Evolutionary conservation across 2,113 vertebrate species (phyloP), one percentile per base, ranked within the genome.

Genomic region (Phyllostomus hastatus): DNA sequence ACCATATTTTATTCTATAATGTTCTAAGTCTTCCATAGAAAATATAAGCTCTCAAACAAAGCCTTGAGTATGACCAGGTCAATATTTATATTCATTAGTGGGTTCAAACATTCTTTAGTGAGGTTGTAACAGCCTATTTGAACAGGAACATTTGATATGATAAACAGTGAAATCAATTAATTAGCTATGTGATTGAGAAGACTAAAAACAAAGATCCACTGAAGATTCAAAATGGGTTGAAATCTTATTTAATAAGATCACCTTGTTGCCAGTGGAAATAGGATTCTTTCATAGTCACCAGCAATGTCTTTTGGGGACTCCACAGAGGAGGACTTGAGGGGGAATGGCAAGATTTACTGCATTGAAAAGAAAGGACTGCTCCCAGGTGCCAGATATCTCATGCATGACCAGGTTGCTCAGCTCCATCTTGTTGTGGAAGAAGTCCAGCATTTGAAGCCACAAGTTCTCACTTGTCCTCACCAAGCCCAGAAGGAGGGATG

Each of bases 71-170:
- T 1, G 10, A 16, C 19, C 11, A 86, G 5, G 20, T 12, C 19
- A 16, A 10, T 28, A n/a, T 15, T 26, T n/a, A 8, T 20, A 28
- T 4, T 10, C 3, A 72, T 80, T 82, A 4, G 1, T 1, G 0
- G 22, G 52, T 4, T 52, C 54, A 48, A 43, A 35, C 46, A 69
- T n/a, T 33, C 61, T 50, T 59, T 11, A 31, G 10, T 33, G 28
- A 33, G 26, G 46, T 76, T 50, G 28, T 61, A 35, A 48, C 4
- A 91, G 22, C 17, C 19, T 70, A 12, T 19, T 57, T 35, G 22
- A 70, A 52, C 1, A 76, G 1, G 5, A 80, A 2, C 1, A 1
- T 31, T 80, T 72, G 70, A 33, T 12, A 24, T 48, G 41, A 76
- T 16, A 46, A 11, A 69, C 2, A 31, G 7, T 52, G 38, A 1